Evolutionary conservation across 2,888 invertebrate species (phyloP).

Genomic region (Rhimphoctona megacephalus): DNA sequence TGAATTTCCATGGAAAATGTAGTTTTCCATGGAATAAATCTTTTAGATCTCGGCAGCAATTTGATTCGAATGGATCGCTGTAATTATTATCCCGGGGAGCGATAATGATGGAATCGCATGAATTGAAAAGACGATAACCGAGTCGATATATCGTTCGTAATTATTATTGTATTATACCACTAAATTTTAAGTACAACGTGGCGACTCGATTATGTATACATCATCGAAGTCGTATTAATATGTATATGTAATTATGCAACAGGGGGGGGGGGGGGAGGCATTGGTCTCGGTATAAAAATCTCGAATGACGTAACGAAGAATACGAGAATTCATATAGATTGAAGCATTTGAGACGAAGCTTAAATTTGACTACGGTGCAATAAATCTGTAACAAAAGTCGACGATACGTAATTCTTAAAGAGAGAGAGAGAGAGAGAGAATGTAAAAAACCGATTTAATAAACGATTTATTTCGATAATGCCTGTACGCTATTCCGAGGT

Average conservation of each 20-base stretch:
- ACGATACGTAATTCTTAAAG: neutral
- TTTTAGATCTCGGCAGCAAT: neutral
- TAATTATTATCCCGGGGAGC: neutral
- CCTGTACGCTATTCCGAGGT: slow-evolving; percentile 71
- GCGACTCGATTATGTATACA: slow-evolving; percentile 61
- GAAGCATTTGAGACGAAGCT: neutral
- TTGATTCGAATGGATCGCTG: neutral
- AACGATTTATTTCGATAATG: slow-evolving; percentile 57
- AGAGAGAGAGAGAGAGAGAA: slow-evolving; percentile 24
- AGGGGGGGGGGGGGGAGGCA: neutral
- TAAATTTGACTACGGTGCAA: slow-evolving; percentile 58
- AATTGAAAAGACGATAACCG: slow-evolving; percentile 11
- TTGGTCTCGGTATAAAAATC: slow-evolving; percentile 14
- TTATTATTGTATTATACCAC: slow-evolving; percentile 54
- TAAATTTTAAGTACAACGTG: slow-evolving; percentile 44
- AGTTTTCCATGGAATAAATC: neutral
- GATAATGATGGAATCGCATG: slow-evolving; percentile 13
- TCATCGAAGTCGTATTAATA: slow-evolving; percentile 62
- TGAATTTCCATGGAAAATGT: neutral
- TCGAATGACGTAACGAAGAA: slow-evolving; percentile 34
- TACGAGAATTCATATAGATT: slow-evolving; percentile 7
- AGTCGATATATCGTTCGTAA: slow-evolving; percentile 31
- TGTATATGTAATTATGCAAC: slow-evolving; percentile 50
- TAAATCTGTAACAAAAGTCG: slow-evolving; percentile 49
- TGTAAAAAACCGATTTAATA: slow-evolving; percentile 38